phyloP scores from a whole-genome alignment of 2,888 invertebrate species.

The Ochropacha duplaris region DNA sequence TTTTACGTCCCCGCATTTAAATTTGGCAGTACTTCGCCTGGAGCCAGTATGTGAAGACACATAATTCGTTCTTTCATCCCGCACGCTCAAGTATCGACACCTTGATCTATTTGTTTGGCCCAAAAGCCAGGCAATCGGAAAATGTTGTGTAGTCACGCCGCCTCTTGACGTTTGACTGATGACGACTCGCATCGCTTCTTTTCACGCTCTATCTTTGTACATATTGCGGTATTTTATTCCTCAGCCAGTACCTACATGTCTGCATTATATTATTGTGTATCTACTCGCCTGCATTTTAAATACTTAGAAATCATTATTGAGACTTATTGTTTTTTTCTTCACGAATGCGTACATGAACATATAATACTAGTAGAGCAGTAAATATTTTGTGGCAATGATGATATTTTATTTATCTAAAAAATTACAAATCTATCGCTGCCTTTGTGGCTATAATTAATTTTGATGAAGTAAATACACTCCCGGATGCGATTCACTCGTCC shows the following conservation, averaged over 20 bases:
- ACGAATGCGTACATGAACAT: too few relatives aligned
- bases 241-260: not conserved
- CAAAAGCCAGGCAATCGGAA: conserved; percentile 63
- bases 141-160: conserved; percentile 66
- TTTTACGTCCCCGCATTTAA: not conserved
- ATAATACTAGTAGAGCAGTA: too few relatives aligned
- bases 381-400: not conserved
- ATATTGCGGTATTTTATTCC: not conserved
- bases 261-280: not conserved
- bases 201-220: conserved; percentile 37
- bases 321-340: too few relatives aligned
- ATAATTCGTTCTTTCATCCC: conserved; percentile 39
- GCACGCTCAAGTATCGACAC: conserved; percentile 35
- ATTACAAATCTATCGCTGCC: not conserved
- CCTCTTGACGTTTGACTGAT: conserved; percentile 70
- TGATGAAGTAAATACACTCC: conserved; percentile 1
- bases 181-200: conserved; percentile 41
- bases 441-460: not conserved
- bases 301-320: too few relatives aligned
- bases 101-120: conserved; percentile 65
- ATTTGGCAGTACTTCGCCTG: conserved; percentile 20
- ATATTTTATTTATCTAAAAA: not conserved
- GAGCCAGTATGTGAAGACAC: conserved; percentile 33
- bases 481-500: conserved; percentile 26
- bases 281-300: too few relatives aligned